Percentiles rank a stretch among this genome's conserved stretches.
These are phyloP conservation scores for Uromys caudimaculatus DNA, from an alignment of 2,797 vertebrate genomes.

Conservation along the genomic window DNA sequence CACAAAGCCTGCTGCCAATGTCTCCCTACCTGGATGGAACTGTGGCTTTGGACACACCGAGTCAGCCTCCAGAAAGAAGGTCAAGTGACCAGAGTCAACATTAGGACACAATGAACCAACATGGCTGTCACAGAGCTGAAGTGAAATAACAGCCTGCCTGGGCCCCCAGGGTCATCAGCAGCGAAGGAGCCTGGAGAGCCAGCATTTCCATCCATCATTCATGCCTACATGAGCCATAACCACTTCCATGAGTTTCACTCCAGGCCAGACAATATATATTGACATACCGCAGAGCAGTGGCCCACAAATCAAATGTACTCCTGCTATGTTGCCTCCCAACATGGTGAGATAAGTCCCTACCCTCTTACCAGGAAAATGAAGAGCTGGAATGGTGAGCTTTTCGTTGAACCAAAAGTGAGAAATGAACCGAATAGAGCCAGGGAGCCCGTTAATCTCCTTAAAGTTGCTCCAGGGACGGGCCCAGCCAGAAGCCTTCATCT, in stretches of 20 bases:
- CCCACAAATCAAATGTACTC: not conserved
- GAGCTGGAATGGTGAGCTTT: not conserved
- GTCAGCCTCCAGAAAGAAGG: not conserved
- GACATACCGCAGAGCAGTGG: not conserved
- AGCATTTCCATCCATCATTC: not conserved
- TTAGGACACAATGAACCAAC: not conserved
- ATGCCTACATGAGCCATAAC: not conserved
- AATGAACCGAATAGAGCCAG: not conserved
- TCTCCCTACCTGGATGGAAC: not conserved
- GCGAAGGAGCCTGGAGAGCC: not conserved
- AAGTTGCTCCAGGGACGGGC: not conserved
- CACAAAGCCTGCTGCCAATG: not conserved
- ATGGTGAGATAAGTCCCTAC: not conserved
- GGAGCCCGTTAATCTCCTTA: conserved; percentile 5
- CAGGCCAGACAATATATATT: not conserved
- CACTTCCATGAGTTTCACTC: not conserved
- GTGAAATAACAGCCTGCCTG: too few relatives aligned
- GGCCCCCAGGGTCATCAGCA: not conserved
- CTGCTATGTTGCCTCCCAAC: not conserved
- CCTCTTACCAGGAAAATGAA: not conserved
- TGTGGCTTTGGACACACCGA: not conserved
- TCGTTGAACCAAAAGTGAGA: conserved; percentile 36
- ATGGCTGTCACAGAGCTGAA: not conserved
- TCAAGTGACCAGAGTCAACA: not conserved
- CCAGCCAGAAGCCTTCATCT: conserved; percentile 45